Evolutionary conservation across 2,888 invertebrate genomes (phyloP).

Genomic region (Stenchaetothrips biformis): DNA sequence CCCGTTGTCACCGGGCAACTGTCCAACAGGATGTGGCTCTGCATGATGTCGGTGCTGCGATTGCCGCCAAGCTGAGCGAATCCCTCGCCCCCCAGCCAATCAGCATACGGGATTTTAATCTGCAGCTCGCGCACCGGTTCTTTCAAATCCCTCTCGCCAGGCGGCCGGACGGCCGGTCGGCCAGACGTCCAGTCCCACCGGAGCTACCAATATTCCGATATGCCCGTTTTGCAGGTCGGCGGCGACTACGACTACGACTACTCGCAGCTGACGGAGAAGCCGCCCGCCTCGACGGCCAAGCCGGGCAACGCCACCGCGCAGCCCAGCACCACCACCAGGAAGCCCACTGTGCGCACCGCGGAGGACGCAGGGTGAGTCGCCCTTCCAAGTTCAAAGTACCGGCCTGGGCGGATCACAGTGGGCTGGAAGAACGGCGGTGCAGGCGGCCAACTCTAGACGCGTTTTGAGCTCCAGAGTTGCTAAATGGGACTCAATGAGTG

Average conservation of each 20-base stretch:
- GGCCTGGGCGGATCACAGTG: background rate
- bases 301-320: conserved; percentile 35
- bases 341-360: background rate
- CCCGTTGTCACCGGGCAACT: conserved; percentile 3
- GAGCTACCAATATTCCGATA: background rate
- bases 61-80: background rate
- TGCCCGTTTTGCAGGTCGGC: background rate
- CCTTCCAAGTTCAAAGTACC: background rate
- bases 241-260: conserved; percentile 69
- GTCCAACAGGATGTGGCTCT: background rate
- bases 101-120: background rate
- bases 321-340: conserved; percentile 28
- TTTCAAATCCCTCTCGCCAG: background rate
- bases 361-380: background rate
- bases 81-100: background rate
- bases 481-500: too few species aligned
- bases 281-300: conserved; percentile 42
- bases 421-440: conserved; percentile 30
- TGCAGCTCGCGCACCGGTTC: too few species aligned
- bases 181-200: background rate
- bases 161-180: background rate
- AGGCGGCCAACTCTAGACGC: background rate
- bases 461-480: too few species aligned
- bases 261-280: conserved; percentile 65
- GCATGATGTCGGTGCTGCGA: background rate